A percentile compares a stretch with the other conserved stretches of the same genome.
phyloP scores from a whole-genome alignment of 2,113 vertebrate genomes.

The Equus quagga region DNA sequence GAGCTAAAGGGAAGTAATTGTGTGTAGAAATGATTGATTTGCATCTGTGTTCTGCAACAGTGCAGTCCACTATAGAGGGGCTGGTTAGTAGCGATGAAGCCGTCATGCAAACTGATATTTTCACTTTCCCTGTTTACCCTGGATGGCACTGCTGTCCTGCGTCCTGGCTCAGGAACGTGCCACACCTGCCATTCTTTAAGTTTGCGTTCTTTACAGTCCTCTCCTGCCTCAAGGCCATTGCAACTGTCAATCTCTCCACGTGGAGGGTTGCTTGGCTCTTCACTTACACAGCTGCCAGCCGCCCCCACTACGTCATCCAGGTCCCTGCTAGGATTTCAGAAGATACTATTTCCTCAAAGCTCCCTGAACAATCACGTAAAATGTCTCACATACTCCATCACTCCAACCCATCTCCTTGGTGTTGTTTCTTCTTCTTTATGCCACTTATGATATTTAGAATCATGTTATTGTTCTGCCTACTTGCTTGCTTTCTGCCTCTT shows the following conservation, averaged over 20 bases:
- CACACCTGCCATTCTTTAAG: rapidly evolving
- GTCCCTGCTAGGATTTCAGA: rapidly evolving
- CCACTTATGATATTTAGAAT: neutral
- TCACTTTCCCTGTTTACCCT: neutral
- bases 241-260: rapidly evolving
- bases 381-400: rapidly evolving
- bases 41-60: neutral
- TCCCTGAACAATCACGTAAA: rapidly evolving
- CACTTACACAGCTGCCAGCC: no score
- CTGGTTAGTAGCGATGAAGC: neutral
- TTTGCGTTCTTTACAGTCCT: neutral
- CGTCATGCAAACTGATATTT: neutral
- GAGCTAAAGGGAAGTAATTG: neutral
- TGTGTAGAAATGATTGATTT: neutral
- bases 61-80: neutral
- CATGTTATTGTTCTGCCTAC: neutral
- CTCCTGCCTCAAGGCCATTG: rapidly evolving
- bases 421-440: no score
- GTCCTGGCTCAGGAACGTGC: neutral
- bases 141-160: rapidly evolving
- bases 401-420: neutral
- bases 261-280: neutral
- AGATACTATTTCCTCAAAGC: neutral
- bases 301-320: rapidly evolving
- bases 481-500: no score